Evolutionary conservation across 2,113 vertebrate genomes (phyloP).

Genomic region (Genyomyrus donnyi): DNA sequence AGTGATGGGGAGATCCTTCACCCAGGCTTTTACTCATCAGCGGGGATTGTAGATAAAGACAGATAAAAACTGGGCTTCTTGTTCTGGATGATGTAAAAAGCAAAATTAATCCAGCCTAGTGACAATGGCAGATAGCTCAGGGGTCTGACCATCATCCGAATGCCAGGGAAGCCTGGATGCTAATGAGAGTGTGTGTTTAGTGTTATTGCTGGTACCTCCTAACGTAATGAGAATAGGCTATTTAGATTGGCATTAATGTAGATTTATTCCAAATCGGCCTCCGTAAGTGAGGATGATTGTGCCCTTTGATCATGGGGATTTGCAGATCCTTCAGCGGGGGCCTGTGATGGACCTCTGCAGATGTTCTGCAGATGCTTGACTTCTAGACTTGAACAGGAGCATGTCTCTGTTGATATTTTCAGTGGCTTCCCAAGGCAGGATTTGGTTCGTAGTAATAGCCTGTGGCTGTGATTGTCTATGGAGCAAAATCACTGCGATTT

Average conservation of each 20-base stretch:
- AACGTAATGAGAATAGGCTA: background rate
- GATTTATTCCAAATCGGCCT: conserved; percentile 1
- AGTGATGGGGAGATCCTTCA: background rate
- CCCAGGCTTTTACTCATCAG: background rate
- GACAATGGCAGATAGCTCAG: background rate
- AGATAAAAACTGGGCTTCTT: background rate
- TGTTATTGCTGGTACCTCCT: background rate
- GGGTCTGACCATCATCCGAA: background rate
- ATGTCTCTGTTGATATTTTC: conserved; percentile 8
- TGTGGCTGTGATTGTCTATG: background rate
- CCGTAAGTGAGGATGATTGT: conserved; percentile 7
- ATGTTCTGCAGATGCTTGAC: conserved; percentile 17
- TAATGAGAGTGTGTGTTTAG: background rate
- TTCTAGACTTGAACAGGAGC: background rate
- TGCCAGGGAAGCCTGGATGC: background rate
- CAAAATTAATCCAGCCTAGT: background rate
- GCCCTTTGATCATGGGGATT: conserved; percentile 2
- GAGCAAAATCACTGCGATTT: background rate
- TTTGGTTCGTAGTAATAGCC: conserved; percentile 7
- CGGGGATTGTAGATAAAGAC: background rate
- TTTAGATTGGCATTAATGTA: background rate
- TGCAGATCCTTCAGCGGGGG: background rate
- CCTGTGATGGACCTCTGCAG: background rate
- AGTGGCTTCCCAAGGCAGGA: background rate
- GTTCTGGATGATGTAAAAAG: background rate